These are phyloP conservation scores for rabbit (Oryctolagus cuniculus) DNA, from an alignment of 2,113 vertebrate genomes.

Conservation along the genomic window mOryCun1.1 NC_091438.1:4985501-4986000, in stretches of 20 bases:
- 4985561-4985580: not conserved
- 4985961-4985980: not conserved
- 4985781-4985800: not conserved
- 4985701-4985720: not conserved
- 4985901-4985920: not conserved
- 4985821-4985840: not conserved
- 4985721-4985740: not conserved
- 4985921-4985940: not conserved
- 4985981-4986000: not conserved
- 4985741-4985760: not conserved
- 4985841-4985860: not conserved
- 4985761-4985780: not conserved
- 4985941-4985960: rapidly evolving
- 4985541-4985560: not conserved
- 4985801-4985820: not conserved
- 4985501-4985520: conserved; percentile 2
- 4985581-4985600: not conserved
- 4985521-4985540: not conserved
- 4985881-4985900: no score
- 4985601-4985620: not conserved
- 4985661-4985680: not conserved
- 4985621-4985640: not conserved
- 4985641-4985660: not conserved
- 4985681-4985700: not conserved
- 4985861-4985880: not conserved